phyloP scores from a whole-genome alignment of 2,888 invertebrate genomes.

The Acleris holmiana region DNA sequence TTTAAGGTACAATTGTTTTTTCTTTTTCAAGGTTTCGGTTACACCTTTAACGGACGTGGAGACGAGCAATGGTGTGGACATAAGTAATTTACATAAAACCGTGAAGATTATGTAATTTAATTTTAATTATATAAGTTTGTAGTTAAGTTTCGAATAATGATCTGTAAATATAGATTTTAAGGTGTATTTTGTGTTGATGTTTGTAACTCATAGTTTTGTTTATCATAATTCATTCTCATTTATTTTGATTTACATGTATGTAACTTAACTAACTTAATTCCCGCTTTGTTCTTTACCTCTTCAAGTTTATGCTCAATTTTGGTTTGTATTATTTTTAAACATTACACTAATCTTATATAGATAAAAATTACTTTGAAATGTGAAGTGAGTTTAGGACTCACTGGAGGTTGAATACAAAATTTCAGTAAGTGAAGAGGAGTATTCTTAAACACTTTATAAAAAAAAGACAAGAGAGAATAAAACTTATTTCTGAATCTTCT shows the following conservation, averaged over 20 bases:
- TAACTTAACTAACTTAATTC: too few relatives aligned
- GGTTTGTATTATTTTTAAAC: too few relatives aligned
- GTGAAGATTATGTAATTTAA: slow-evolving; percentile 63
- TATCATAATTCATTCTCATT: too few relatives aligned
- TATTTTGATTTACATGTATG: too few relatives aligned
- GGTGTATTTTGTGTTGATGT: not conserved
- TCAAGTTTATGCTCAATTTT: too few relatives aligned
- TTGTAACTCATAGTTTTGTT: not conserved
- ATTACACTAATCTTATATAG: too few relatives aligned
- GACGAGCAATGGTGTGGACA: slow-evolving; percentile 52
- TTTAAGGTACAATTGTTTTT: slow-evolving; percentile 17
- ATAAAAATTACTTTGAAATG: too few relatives aligned
- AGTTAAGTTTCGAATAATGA: slow-evolving; percentile 28
- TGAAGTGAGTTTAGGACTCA: too few relatives aligned
- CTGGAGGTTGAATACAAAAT: too few relatives aligned
- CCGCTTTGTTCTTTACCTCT: too few relatives aligned
- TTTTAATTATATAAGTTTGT: slow-evolving; percentile 35
- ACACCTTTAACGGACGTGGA: slow-evolving; percentile 64
- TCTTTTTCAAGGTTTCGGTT: slow-evolving; percentile 64
- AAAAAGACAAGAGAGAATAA: slow-evolving; percentile 6
- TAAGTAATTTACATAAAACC: slow-evolving; percentile 60
- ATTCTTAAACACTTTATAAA: not conserved
- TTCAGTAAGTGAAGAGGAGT: too few relatives aligned
- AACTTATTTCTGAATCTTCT: not conserved
- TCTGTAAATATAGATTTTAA: slow-evolving; percentile 32